These are phyloP conservation scores for Cynoglossus semilaevis DNA, from an alignment of 2,113 vertebrate genomes.

Conservation along the genomic window DNA sequence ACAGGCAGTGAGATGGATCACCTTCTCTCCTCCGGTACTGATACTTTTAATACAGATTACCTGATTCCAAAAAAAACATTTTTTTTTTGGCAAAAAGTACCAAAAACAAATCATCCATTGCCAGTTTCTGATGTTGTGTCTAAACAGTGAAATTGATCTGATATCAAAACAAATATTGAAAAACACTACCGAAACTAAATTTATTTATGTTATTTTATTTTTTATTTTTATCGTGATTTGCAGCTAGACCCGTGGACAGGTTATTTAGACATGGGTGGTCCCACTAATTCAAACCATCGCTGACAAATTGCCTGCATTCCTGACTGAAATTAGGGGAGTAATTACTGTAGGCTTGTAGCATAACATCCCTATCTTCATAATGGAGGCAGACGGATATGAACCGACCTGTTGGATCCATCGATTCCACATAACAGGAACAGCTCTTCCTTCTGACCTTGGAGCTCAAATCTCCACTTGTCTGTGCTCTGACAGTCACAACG, in stretches of 20 bases:
- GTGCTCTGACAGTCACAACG: too few species aligned
- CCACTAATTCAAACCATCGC: background rate
- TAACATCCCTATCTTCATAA: background rate
- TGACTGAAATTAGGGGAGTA: slow-evolving; percentile 17
- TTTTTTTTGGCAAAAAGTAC: too few species aligned
- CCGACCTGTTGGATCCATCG: too few species aligned
- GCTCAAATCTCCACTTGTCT: background rate
- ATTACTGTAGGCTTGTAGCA: slow-evolving; percentile 31
- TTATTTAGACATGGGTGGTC: slow-evolving; percentile 8
- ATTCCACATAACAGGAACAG: background rate
- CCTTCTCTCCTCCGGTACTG: slow-evolving; percentile 40
- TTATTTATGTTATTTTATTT: too few species aligned
- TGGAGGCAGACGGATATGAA: background rate
- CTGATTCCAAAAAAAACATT: too few species aligned
- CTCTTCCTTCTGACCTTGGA: background rate
- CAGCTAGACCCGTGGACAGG: background rate
- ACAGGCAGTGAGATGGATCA: slow-evolving; percentile 24
- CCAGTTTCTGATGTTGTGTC: too few species aligned
- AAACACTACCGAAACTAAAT: background rate
- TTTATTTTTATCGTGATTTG: too few species aligned
- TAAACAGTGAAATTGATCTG: background rate
- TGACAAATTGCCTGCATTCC: slow-evolving; percentile 33
- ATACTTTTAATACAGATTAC: background rate
- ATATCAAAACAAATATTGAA: background rate
- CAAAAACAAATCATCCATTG: too few species aligned